phyloP scores from a whole-genome alignment of 2,888 invertebrate genomes.

The Anagyrus pseudococci region DNA sequence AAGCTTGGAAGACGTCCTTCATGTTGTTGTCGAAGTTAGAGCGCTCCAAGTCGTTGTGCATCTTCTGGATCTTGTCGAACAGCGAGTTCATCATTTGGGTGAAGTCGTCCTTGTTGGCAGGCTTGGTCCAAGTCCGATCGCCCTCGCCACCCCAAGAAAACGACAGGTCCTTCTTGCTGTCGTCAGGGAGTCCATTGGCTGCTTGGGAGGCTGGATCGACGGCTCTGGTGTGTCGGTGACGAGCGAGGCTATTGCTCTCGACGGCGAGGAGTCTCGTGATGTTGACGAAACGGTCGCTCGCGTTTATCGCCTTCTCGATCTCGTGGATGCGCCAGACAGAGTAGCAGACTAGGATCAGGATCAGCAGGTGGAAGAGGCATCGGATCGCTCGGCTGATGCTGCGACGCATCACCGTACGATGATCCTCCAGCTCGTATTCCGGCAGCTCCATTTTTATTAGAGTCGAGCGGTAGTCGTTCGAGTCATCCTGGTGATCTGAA shows the following conservation, averaged over 20 bases:
- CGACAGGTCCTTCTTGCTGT: neutral
- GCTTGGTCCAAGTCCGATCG: slow-evolving; percentile 1
- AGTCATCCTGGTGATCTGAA: slow-evolving; percentile 4
- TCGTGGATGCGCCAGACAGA: slow-evolving; percentile 29
- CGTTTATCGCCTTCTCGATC: slow-evolving; percentile 11
- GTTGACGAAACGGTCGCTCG: slow-evolving; percentile 14
- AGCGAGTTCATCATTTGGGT: slow-evolving; percentile 16
- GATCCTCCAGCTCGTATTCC: slow-evolving; percentile 15
- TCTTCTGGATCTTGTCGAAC: slow-evolving; percentile 18
- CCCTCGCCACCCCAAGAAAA: neutral
- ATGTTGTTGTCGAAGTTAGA: slow-evolving; percentile 30
- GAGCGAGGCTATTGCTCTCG: neutral
- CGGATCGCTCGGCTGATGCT: slow-evolving; percentile 7
- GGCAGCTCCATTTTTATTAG: slow-evolving; percentile 29
- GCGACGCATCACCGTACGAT: neutral
- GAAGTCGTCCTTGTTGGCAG: slow-evolving; percentile 11
- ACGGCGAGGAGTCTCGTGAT: slow-evolving; percentile 3
- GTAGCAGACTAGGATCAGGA: slow-evolving; percentile 16
- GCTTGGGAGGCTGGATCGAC: neutral
- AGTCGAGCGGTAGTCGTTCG: slow-evolving; percentile 10
- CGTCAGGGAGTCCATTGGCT: slow-evolving; percentile 8
- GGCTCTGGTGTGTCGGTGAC: neutral
- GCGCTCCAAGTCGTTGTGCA: slow-evolving; percentile 27
- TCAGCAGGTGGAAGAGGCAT: slow-evolving; percentile 5
- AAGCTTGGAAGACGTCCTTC: slow-evolving; percentile 31